Evolutionary conservation across 2,797 vertebrate species (phyloP).

Genomic region (Sardinella longiceps): DNA sequence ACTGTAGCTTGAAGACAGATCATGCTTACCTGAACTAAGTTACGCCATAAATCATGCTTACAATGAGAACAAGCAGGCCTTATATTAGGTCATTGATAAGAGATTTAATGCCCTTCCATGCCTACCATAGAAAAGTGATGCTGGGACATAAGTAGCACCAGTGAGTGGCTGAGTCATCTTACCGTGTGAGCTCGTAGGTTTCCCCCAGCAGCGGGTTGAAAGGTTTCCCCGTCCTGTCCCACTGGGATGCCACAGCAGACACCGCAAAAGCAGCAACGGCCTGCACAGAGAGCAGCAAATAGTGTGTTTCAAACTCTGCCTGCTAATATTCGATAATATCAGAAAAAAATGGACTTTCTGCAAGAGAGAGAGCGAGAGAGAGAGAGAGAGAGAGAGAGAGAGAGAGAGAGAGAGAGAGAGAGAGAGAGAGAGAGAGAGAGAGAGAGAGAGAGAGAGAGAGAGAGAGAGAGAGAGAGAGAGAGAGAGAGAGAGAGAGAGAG

Average conservation of each 20-base stretch:
- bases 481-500: too few species aligned
- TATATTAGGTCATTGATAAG: too few species aligned
- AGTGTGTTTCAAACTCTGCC: too few species aligned
- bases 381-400: neutral
- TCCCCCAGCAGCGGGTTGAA: conserved; percentile 97
- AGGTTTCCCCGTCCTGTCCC: conserved; percentile 98
- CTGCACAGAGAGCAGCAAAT: conserved; percentile 62
- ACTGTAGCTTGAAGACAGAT: neutral
- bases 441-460: too few species aligned
- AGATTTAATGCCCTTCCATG: too few species aligned
- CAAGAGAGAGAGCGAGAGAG: neutral
- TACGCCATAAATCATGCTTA: too few species aligned
- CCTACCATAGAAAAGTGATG: too few species aligned
- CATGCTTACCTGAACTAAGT: too few species aligned
- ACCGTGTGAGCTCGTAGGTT: conserved; percentile 93
- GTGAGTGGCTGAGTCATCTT: conserved; percentile 25
- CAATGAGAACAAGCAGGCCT: too few species aligned
- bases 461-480: too few species aligned
- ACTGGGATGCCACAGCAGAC: conserved; percentile 96
- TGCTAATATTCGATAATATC: neutral
- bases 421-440: too few species aligned
- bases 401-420: conserved; percentile 20
- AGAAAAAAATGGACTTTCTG: conserved; percentile 4
- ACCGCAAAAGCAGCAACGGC: conserved; percentile 95
- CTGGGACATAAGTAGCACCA: too few species aligned